Evolutionary conservation across 2,888 invertebrate species (phyloP), one percentile per base, ranked within the genome.

Genomic region (Eurytoma adleriae): DNA sequence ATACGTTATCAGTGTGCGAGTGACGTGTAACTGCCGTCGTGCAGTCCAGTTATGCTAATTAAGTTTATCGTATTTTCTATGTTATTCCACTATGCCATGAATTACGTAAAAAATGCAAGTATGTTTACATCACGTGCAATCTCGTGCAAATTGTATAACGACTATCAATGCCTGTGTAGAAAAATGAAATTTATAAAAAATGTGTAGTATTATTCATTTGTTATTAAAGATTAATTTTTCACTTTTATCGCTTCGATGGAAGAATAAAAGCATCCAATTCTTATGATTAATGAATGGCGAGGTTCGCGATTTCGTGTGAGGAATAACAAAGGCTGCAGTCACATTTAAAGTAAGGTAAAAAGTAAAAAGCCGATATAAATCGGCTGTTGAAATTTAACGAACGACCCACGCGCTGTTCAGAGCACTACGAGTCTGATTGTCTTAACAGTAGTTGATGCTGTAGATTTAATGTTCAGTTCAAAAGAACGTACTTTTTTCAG

Each of bases 401-500:
- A 70, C 62, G 78, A 73, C 73, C 69, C 68, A 68, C 50, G 62
- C 78, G 18, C 66, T 66, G 59, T 20, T 86, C 85, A 87, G 87
- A 88, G 86, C 87, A 88, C 87, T 86, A 86, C 87, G 86, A 86
- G 86, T 89, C 88, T 90, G 90, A 90, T 90, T 90, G 90, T 90
- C 89, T 88, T 89, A 89, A 89, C 89, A 88, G 88, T 89, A 89
- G 89, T 90, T 89, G 89, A n/a, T 54, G 14, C n/a, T 54, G 16
- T 54, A n/a, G 14, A n/a, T 14, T 54, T 54, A 54, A n/a, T 24
- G 24, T 24, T 24, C 24, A 24, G 24, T 24, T 24, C 24, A 24
- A 24, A 24, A 1, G 24, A 24, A 24, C 24, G 24, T 24, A 2
- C 24, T 10, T 40, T 40, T 7, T 40, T 10, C 40, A 40, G 7